These are phyloP conservation scores for Poeciliopsis occidentalis DNA, from an alignment of 2,113 vertebrate species.

Conservation along the genomic window DNA sequence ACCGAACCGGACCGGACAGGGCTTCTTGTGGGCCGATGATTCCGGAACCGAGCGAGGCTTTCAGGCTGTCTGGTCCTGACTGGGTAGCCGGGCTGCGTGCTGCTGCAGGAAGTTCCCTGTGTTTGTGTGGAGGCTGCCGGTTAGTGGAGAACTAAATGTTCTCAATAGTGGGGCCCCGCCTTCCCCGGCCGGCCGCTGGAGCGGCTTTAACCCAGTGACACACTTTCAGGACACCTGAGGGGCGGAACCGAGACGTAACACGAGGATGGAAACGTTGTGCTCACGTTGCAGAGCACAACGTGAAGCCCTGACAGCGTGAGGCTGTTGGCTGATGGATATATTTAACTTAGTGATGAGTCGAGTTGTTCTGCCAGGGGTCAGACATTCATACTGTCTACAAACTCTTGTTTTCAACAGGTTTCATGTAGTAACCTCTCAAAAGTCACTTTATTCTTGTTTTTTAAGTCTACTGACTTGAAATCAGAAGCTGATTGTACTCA, in stretches of 20 bases:
- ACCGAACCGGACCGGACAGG: neutral
- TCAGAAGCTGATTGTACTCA: too few relatives aligned
- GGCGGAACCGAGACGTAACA: slow-evolving; percentile 59
- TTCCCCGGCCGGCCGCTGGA: slow-evolving; percentile 34
- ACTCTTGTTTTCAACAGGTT: too few relatives aligned
- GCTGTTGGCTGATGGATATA: neutral
- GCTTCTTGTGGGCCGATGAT: neutral
- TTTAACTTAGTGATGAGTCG: neutral
- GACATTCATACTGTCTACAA: neutral
- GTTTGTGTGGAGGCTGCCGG: slow-evolving; percentile 35
- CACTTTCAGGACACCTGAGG: slow-evolving; percentile 71
- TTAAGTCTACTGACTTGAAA: too few relatives aligned
- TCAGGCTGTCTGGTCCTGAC: neutral
- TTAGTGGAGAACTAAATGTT: slow-evolving; percentile 76
- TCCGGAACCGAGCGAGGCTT: slow-evolving; percentile 10
- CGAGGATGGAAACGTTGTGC: slow-evolving; percentile 15
- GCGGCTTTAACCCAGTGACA: slow-evolving; percentile 87
- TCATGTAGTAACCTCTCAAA: too few relatives aligned
- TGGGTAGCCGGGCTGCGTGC: neutral
- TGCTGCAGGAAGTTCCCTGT: slow-evolving; percentile 24
- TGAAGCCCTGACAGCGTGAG: slow-evolving; percentile 19
- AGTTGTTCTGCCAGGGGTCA: neutral
- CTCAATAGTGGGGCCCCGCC: slow-evolving; percentile 69
- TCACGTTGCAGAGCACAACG: slow-evolving; percentile 75
- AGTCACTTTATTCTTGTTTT: too few relatives aligned